Evolutionary conservation across 1,140 invertebrate species (phyloP), one percentile per base, ranked within the genome.

Genomic region (Limonius californicus): DNA sequence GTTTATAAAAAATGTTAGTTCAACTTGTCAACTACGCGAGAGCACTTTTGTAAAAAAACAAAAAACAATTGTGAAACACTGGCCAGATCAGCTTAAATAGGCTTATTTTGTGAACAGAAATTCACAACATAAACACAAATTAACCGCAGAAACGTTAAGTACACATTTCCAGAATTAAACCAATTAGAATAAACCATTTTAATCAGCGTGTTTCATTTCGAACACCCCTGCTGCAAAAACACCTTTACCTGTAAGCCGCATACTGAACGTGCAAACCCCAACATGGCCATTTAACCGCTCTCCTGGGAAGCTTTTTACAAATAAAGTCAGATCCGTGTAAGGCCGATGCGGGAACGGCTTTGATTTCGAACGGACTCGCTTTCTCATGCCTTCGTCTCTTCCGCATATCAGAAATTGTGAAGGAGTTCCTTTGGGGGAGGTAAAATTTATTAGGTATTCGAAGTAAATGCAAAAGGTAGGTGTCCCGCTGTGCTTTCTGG

Each of bases 241-340:
- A 39, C 35, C 35, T 39, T 39, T 39, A 39, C 35, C 35, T 39
- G 35, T 39, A 39, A 39, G 35, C 35, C 35, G 35, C 35, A 39
- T 39, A 39, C 35, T 39, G 35, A 39, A 39, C 35, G 35, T 39
- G 8, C 35, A 14, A 39, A 39, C 35, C 35, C 35, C 35, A 12
- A 14, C 35, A 12, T 39, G n/a, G n/a, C 35, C 35, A 39, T 39
- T 39, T 39, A 39, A 39, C 35, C 8, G 35, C 11, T 39, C 35
- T 39, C 35, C n/a, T 39, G 35, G 35, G 35, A 39, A 39, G 8
- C 35, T 39, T 39, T 39, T 39, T 39, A 39, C 35, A 39, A 39
- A 39, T 39, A 39, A 39, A 39, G 7, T 14, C 35, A 12, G 35
- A 6, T 12, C 35, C 3, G 7, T 39, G 35, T 39, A 39, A 39